Percentiles rank a stretch among this genome's conserved stretches.
Evolutionary conservation across 2,113 vertebrate species (phyloP).

Genomic region (Protomyctophum bolini): DNA sequence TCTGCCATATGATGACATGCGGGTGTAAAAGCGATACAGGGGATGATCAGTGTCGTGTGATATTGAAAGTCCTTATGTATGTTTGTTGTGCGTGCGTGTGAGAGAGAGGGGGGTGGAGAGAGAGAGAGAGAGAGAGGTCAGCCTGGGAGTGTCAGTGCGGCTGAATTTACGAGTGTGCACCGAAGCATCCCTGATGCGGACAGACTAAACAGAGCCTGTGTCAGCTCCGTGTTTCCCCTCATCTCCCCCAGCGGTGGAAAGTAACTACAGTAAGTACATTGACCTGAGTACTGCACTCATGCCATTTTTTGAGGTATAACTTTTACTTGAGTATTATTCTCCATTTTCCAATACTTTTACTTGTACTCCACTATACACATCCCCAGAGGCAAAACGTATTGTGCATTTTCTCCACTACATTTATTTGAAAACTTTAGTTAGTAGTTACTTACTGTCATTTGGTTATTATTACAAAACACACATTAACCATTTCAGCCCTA

Average conservation of each 20-base stretch:
- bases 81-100: slow-evolving; percentile 25
- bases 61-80: background rate
- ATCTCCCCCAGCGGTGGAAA: background rate
- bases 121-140: slow-evolving; percentile 34
- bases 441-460: too few species aligned
- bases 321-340: too few species aligned
- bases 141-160: slow-evolving; percentile 32
- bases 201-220: slow-evolving; percentile 64
- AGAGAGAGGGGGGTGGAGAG: slow-evolving; percentile 20
- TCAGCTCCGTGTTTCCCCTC: slow-evolving; percentile 8
- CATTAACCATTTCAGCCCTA: too few species aligned
- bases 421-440: too few species aligned
- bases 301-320: too few species aligned
- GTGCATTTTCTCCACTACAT: background rate
- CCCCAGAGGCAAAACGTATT: background rate
- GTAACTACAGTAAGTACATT: too few species aligned
- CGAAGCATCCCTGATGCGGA: slow-evolving; percentile 63
- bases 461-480: too few species aligned
- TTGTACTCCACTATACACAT: too few species aligned
- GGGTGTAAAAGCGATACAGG: too few species aligned
- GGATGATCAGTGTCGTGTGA: too few species aligned
- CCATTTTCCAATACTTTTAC: too few species aligned
- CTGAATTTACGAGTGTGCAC: slow-evolving; percentile 64
- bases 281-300: background rate
- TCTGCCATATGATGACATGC: too few species aligned